A percentile compares a stretch with the other conserved stretches of the same genome.
These are phyloP conservation scores for Stenodema calcarata DNA, from an alignment of 2,888 invertebrate genomes.

Conservation along the genomic window DNA sequence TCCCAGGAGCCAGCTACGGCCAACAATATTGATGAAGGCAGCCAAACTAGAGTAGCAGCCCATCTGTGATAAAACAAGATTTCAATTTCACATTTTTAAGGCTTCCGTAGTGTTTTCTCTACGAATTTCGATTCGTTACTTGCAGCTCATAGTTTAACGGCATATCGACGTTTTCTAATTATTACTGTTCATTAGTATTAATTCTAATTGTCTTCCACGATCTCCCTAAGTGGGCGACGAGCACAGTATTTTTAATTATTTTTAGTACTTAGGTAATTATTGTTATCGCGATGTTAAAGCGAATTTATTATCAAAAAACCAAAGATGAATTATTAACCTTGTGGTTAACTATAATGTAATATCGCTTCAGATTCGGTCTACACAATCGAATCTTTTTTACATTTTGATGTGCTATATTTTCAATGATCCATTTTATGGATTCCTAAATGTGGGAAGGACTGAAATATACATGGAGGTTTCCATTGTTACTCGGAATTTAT, in stretches of 20 bases:
- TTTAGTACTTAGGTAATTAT: not conserved
- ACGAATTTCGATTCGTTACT: not conserved
- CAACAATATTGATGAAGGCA: not conserved
- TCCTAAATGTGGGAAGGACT: conserved; percentile 7
- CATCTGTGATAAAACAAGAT: not conserved
- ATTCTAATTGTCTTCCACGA: not conserved
- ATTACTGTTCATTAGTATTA: not conserved
- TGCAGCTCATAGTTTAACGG: not conserved
- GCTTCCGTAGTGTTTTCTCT: not conserved
- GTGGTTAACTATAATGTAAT: not conserved
- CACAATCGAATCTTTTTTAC: not conserved
- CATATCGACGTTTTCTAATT: not conserved
- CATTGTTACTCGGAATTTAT: not conserved
- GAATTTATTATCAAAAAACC: not conserved
- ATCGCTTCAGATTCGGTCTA: not conserved
- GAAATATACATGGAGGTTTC: conserved; percentile 5
- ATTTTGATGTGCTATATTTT: not conserved
- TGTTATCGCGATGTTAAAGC: not conserved
- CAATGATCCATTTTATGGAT: not conserved
- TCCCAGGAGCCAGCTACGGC: not conserved
- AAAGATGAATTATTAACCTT: not conserved
- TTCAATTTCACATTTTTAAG: not conserved
- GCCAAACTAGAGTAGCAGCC: not conserved
- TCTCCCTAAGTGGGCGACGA: not conserved
- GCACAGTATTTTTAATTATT: not conserved